Percentiles rank a stretch among this genome's conserved stretches.
phyloP scores from a whole-genome alignment of 2,888 invertebrate genomes.

The Artemia sinica region DNA sequence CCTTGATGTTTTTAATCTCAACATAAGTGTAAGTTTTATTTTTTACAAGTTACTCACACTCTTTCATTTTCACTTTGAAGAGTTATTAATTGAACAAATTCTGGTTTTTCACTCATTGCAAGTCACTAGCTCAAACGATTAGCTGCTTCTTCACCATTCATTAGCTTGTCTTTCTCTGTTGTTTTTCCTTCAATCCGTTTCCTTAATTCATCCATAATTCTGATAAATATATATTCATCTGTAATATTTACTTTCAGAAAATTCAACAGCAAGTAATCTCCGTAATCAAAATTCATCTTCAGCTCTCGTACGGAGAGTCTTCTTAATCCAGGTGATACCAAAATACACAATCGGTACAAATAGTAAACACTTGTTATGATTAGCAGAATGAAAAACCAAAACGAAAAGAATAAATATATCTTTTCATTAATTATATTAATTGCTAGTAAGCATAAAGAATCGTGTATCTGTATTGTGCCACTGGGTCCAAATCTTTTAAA shows the following conservation, averaged over 20 bases:
- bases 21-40: too few species aligned
- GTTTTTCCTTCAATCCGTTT: too few species aligned
- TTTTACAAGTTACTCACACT: too few species aligned
- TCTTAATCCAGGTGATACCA: conserved; percentile 35
- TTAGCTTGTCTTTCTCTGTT: too few species aligned
- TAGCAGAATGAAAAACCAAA: conserved; percentile 67
- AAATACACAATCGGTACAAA: conserved; percentile 58
- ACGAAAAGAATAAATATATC: conserved; percentile 81
- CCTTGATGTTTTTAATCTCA: too few species aligned
- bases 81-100: too few species aligned
- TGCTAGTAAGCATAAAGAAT: conserved; percentile 66
- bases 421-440: conserved; percentile 80
- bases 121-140: too few species aligned
- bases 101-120: too few species aligned
- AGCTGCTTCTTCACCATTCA: too few species aligned
- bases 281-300: conserved; percentile 56
- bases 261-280: conserved; percentile 66
- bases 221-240: not conserved
- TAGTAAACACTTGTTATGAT: conserved; percentile 53
- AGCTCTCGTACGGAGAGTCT: conserved; percentile 58
- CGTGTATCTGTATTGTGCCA: conserved; percentile 56
- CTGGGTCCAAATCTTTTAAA: conserved; percentile 78
- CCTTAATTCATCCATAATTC: not conserved
- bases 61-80: too few species aligned
- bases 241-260: conserved; percentile 67